These are phyloP conservation scores for Amazona guildingii DNA, from an alignment of 2,113 vertebrate species.

Conservation along the genomic window DNA sequence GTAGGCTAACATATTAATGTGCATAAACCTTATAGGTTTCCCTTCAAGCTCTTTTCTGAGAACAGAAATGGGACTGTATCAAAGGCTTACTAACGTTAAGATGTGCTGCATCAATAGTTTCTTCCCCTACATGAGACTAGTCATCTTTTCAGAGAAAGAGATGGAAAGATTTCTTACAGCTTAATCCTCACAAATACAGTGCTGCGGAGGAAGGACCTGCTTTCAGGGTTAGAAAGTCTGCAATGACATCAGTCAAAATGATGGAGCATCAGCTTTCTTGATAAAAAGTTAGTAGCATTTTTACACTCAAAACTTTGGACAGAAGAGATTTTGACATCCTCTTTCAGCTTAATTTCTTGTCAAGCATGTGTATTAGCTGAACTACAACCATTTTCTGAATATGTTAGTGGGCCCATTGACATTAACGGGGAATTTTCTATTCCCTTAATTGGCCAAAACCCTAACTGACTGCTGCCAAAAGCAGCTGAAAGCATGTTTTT, in stretches of 20 bases:
- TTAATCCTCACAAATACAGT: background rate
- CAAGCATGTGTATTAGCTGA: background rate
- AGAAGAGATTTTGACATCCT: background rate
- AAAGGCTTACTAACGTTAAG: background rate
- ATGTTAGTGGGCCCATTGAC: background rate
- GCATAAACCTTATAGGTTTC: background rate
- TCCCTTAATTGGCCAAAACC: background rate
- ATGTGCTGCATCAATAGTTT: background rate
- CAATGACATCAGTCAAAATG: background rate
- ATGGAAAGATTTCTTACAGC: conserved; percentile 9
- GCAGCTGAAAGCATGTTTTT: conserved; percentile 10
- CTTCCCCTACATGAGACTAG: background rate
- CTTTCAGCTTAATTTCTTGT: conserved; percentile 5
- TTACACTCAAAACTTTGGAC: background rate
- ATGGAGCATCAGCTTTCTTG: background rate
- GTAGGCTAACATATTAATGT: background rate
- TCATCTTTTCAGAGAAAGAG: background rate
- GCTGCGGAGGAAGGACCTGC: background rate
- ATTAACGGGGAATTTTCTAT: background rate
- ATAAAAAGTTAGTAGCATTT: background rate
- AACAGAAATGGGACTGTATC: background rate
- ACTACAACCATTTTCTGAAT: background rate
- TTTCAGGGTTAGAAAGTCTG: background rate
- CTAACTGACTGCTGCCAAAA: background rate
- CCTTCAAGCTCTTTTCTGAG: background rate